A percentile compares a stretch with the other conserved stretches of the same genome.
These are phyloP conservation scores for Cichladusa arquata DNA, from an alignment of 2,113 vertebrate genomes.

Conservation along the genomic window DNA sequence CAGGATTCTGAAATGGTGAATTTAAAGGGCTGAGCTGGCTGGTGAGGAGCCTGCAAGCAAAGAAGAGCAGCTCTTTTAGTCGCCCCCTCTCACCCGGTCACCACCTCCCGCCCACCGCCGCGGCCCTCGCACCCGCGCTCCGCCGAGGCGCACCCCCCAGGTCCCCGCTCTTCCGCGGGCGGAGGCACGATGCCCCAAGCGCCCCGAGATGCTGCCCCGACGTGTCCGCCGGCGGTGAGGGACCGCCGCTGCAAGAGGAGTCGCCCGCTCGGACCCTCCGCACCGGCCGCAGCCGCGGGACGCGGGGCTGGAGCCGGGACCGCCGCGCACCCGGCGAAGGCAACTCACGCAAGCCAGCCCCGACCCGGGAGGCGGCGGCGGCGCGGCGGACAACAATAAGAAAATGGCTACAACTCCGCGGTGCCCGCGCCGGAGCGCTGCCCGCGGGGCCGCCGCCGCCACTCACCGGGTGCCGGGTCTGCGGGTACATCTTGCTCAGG, in stretches of 20 bases:
- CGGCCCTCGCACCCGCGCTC: neutral
- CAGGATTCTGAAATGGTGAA: slow-evolving; percentile 96
- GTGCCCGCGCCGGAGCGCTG: slow-evolving; percentile 16
- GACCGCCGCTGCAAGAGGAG: neutral
- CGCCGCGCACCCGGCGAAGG: neutral
- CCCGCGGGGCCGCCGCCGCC: neutral
- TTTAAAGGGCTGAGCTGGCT: slow-evolving; percentile 95
- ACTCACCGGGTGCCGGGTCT: slow-evolving; percentile 84
- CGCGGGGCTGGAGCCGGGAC: neutral
- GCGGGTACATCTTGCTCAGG: slow-evolving; percentile 85
- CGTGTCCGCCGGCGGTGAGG: neutral
- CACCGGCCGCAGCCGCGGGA: neutral
- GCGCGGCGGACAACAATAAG: slow-evolving; percentile 77
- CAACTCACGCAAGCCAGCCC: neutral
- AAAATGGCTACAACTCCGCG: slow-evolving; percentile 76
- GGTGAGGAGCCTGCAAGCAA: slow-evolving; percentile 88
- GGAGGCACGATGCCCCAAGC: neutral
- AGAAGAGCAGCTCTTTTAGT: slow-evolving; percentile 64
- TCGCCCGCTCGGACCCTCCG: neutral
- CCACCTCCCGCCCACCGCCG: neutral
- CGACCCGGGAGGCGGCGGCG: slow-evolving; percentile 6
- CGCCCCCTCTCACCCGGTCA: neutral
- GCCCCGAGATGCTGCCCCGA: neutral
- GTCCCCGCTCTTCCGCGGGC: neutral
- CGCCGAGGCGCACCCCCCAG: neutral